Base-by-base conservation (phyloP, 2,797 vertebrate genomes). In the Pangasius mekongensis region DNA sequence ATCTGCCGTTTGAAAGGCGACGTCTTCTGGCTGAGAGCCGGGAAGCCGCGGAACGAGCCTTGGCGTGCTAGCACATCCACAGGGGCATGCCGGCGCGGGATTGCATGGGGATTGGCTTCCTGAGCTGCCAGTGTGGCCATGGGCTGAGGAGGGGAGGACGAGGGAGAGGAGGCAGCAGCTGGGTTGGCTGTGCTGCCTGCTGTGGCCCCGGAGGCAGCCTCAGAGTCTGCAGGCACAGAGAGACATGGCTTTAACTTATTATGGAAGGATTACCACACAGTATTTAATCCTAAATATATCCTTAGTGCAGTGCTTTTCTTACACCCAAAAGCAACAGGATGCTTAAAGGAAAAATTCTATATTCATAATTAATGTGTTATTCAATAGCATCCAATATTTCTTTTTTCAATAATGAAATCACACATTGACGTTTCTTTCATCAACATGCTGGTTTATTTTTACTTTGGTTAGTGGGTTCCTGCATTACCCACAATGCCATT, bases 1-100 rank as follows among this genome's bases (percentile, higher is more conserved):
- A 98, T 93, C 88, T 99, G 98, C 16, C 99, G 96, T 90, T 99
- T 99, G 94, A 99, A 99, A 89, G 99, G 99, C 78, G 99, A 99
- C 39, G 98, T 99, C 95, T 99, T 99, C 94, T 99, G 97, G 93
- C 98, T 98, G 74, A 99, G 98, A 47, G 94, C 98, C 0, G 98
- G 99, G 94, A 99, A 99, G 89, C 98, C 98, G 84, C 97, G 94
- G 95, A 99, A 99, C 58, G 99, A 99, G 43, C 98, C 98, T 95
- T 99, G 99, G 76, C 98, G 95, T 89, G 98, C 98, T 43, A 99
- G 96, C 2, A 97, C 97, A 73, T 99, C 98, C 54, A 97, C 97
- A 0, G 98, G 97, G 0, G 98, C 98, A 3, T 99, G 98, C 62
- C 98, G 94, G 82, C 98, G 98, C 0, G 98, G 98, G 86, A 99